Evolutionary conservation across 2,797 vertebrate species (phyloP), one percentile per base, ranked within the genome.

Genomic region (Furcifer pardalis): DNA sequence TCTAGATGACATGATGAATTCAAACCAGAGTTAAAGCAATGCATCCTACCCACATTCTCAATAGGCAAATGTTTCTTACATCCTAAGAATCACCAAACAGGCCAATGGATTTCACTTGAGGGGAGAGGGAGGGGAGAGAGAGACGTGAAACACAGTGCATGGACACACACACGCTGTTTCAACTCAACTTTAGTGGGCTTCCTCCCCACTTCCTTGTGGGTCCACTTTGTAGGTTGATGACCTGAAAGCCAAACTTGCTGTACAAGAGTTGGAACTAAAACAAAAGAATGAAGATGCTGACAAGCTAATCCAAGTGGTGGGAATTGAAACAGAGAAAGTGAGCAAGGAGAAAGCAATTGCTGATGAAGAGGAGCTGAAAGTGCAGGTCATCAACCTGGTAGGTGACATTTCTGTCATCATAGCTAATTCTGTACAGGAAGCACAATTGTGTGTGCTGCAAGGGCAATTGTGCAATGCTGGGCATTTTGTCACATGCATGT

Each of bases 351-450:
- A 97, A 79, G 94, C 91, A 87, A 86, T 95, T 0, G 96, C 96
- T 0, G 96, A 96, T 0, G 94, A 94, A 86, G 96, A 97, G 52
- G 96, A 96, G 83, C 46, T 90, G 86, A 96, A 96, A 86, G 96
- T 96, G 0, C 94, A 96, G 84, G 91, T 94, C 88, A 96, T 96
- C 89, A 96, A 96, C 76, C 95, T 73, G 91, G 96, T 95, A 65
- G 0, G 0, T 71, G 21, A 42, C 40, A 69, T 25, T 13, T 13
- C 21, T 81, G 7, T 40, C 40, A 7, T 7, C 27, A 30, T 56
- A 56, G 52, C 52, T 56, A 73, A 32, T 35, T n/a, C 30, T 42
- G 30, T 46, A 10, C n/a, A 12, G 52, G 30, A 73, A 52, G 35
- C 15, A 71, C 66, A 59, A 37, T 37, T 27, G 0, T n/a, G n/a